phyloP scores from a whole-genome alignment of 2,797 vertebrate species.

The Schizothorax lantsangensis region DNA sequence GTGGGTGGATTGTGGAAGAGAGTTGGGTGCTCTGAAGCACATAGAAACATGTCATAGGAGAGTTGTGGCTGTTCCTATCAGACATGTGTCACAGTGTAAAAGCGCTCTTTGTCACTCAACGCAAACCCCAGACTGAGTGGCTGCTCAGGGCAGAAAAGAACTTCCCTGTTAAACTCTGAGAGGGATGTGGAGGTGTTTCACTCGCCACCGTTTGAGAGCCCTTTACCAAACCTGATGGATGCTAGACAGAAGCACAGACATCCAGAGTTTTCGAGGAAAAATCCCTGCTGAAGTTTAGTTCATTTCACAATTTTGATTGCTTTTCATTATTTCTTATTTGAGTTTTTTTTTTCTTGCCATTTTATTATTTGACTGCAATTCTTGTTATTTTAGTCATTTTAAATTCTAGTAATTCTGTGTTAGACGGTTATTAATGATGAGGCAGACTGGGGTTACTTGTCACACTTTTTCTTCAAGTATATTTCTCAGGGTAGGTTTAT shows the following conservation, averaged over 20 bases:
- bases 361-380: too few species aligned
- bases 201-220: conserved; percentile 23
- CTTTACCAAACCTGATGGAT: conserved; percentile 34
- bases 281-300: neutral
- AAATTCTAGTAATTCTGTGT: neutral
- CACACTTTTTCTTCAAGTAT: neutral
- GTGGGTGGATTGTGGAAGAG: conserved; percentile 71
- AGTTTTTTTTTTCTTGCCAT: neutral
- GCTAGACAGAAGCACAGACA: conserved; percentile 8
- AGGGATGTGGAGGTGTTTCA: conserved; percentile 48
- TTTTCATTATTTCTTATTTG: neutral
- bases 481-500: neutral
- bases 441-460: neutral
- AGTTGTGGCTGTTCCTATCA: conserved; percentile 67
- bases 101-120: conserved; percentile 61
- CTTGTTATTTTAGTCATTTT: neutral
- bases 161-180: conserved; percentile 45
- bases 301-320: neutral
- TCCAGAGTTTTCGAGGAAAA: neutral
- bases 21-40: conserved; percentile 75
- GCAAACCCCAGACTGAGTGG: conserved; percentile 44
- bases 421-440: neutral
- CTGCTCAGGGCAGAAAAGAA: conserved; percentile 36
- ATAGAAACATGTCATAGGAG: conserved; percentile 73
- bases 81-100: conserved; percentile 76